Evolutionary conservation across 2,113 vertebrate genomes (phyloP).

Genomic region (Ictalurus punctatus): DNA sequence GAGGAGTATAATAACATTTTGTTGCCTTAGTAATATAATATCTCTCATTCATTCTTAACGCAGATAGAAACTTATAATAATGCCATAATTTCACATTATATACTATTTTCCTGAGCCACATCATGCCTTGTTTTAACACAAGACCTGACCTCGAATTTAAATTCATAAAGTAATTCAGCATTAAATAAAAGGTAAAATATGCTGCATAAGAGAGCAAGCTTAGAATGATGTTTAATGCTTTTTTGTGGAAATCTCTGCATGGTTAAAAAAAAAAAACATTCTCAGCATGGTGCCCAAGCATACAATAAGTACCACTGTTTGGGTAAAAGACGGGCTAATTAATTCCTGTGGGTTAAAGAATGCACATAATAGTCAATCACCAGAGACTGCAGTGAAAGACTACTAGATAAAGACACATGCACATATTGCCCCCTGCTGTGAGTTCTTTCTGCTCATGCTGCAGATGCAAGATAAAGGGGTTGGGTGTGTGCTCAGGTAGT

Average conservation of each 20-base stretch:
- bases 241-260: conserved; percentile 33
- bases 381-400: conserved; percentile 45
- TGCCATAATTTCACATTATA: neutral
- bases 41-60: neutral
- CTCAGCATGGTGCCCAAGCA: conserved; percentile 49
- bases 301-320: conserved; percentile 45
- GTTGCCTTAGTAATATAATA: neutral
- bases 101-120: neutral
- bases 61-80: neutral
- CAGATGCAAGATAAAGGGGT: conserved; percentile 21
- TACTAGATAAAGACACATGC: conserved; percentile 20
- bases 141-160: neutral
- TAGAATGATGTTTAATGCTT: conserved; percentile 24
- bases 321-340: conserved; percentile 54
- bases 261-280: conserved; percentile 27
- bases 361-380: conserved; percentile 47
- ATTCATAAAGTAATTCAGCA: neutral
- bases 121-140: neutral
- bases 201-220: conserved; percentile 27
- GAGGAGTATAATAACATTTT: neutral
- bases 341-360: conserved; percentile 57
- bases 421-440: conserved; percentile 50
- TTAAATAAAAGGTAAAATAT: neutral
- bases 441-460: conserved; percentile 40
- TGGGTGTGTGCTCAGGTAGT: conserved; percentile 36